Conservation (phyloP, 2,888 invertebrate genomes). For the Cyclophora albipunctata region DNA sequence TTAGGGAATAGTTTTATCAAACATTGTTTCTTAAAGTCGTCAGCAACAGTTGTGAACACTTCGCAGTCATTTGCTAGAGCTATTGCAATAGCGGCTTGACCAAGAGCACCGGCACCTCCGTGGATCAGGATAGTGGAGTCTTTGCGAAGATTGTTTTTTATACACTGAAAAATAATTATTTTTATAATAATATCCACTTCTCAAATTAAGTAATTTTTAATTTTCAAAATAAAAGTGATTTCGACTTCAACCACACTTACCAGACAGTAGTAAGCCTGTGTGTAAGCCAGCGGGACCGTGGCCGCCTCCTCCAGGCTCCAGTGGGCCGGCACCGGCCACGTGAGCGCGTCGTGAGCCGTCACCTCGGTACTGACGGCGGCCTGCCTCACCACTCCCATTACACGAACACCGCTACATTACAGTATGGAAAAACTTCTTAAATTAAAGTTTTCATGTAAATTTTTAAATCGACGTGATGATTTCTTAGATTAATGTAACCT, state of each 20-base stretch:
- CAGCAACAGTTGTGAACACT: slow-evolving; percentile 51
- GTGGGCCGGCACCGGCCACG: slow-evolving; percentile 80
- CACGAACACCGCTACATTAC: slow-evolving; percentile 60
- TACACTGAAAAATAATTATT: slow-evolving; percentile 18
- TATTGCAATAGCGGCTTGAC: slow-evolving; percentile 49
- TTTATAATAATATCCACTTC: too few species aligned
- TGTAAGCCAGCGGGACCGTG: slow-evolving; percentile 84
- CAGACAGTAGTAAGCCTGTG: slow-evolving; percentile 62
- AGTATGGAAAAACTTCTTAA: too few species aligned
- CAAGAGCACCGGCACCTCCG: slow-evolving; percentile 43
- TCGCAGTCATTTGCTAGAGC: slow-evolving; percentile 37
- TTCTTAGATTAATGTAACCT: too few species aligned
- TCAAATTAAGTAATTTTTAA: slow-evolving; percentile 12
- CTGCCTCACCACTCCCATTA: slow-evolving; percentile 77
- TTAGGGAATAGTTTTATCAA: slow-evolving; percentile 43
- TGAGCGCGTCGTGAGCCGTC: slow-evolving; percentile 56
- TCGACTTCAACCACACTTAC: slow-evolving; percentile 23
- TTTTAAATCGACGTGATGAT: too few species aligned
- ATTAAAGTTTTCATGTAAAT: too few species aligned
- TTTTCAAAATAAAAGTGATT: slow-evolving; percentile 20
- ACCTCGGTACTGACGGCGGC: slow-evolving; percentile 74
- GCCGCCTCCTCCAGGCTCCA: slow-evolving; percentile 85
- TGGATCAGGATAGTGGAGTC: slow-evolving; percentile 25
- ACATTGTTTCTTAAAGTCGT: slow-evolving; percentile 43
- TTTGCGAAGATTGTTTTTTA: slow-evolving; percentile 17